These are phyloP conservation scores for Drosophila serrata DNA, from an alignment of 1,140 invertebrate species.

Conservation along the genomic window DNA sequence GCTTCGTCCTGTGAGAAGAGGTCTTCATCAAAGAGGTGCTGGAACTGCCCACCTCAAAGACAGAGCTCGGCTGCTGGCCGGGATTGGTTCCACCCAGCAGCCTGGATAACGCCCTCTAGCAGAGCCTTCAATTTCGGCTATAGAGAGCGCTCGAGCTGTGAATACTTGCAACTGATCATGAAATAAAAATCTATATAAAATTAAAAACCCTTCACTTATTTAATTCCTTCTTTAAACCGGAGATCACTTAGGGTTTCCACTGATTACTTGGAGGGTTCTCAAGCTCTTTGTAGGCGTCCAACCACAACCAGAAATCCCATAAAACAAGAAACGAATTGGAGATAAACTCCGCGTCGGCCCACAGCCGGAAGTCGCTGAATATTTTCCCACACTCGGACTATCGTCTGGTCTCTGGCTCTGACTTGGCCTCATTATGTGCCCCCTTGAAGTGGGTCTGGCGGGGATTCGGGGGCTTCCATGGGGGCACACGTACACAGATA, in stretches of 20 bases:
- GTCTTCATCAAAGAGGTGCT: slow-evolving; percentile 19
- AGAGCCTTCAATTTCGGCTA: slow-evolving; percentile 32
- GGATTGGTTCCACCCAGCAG: slow-evolving; percentile 2
- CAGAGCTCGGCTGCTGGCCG: slow-evolving; percentile 7
- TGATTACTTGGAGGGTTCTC: slow-evolving; percentile 21
- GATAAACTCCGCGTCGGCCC: slow-evolving; percentile 54
- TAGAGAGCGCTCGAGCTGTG: slow-evolving; percentile 7
- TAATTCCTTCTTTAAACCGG: slow-evolving; percentile 2
- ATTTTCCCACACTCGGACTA: slow-evolving; percentile 73
- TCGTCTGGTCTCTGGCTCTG: slow-evolving; percentile 23
- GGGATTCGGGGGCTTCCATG: slow-evolving; percentile 21
- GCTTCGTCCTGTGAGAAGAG: slow-evolving; percentile 3
- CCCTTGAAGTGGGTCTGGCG: slow-evolving; percentile 7
- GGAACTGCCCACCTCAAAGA: slow-evolving; percentile 9
- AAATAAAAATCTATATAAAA: slow-evolving; percentile 10
- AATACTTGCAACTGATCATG: slow-evolving; percentile 8
- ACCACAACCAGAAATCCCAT: slow-evolving; percentile 37
- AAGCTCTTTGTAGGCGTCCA: slow-evolving; percentile 54
- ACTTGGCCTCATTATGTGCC: slow-evolving; percentile 74
- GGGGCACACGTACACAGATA: slow-evolving; percentile 19
- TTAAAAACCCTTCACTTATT: slow-evolving; percentile 2
- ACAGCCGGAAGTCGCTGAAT: slow-evolving; percentile 79
- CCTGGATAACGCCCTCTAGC: slow-evolving; percentile 10
- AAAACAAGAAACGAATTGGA: slow-evolving; percentile 40
- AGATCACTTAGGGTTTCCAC: slow-evolving; percentile 1